phyloP scores from a whole-genome alignment of 1,140 invertebrate species.

The Cherax quadricarinatus region DNA sequence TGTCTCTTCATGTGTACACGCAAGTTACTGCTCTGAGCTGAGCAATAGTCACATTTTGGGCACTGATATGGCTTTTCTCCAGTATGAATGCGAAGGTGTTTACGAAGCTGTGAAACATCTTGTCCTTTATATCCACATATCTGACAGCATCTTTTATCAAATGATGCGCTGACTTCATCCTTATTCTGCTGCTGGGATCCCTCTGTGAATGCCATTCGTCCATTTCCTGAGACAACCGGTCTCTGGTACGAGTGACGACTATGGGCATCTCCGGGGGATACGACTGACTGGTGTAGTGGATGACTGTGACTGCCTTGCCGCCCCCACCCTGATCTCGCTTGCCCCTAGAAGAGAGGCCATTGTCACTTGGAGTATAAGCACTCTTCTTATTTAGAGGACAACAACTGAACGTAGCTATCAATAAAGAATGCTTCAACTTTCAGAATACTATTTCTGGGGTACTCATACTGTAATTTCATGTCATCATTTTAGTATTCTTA shows the following conservation, averaged over 20 bases:
- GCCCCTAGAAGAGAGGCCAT: constrained; percentile 58
- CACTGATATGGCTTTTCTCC: constrained; percentile 60
- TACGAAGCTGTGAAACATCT: constrained; percentile 53
- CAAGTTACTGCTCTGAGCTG: constrained; percentile 59
- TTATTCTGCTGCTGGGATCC: neutral
- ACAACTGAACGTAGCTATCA: neutral
- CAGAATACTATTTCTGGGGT: neutral
- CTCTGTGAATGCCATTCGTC: neutral
- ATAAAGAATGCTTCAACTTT: neutral
- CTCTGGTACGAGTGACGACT: constrained; percentile 6
- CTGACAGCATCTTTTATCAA: constrained; percentile 41
- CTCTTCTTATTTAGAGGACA: neutral
- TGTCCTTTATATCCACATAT: constrained; percentile 54
- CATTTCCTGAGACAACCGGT: neutral
- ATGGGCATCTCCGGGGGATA: neutral
- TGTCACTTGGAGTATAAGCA: constrained; percentile 25
- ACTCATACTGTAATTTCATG: neutral
- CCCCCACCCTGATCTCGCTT: constrained; percentile 26
- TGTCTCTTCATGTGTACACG: constrained; percentile 53
- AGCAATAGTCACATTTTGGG: constrained; percentile 47
- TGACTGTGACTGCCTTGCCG: constrained; percentile 9
- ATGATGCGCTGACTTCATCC: neutral
- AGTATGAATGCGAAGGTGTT: constrained; percentile 58
- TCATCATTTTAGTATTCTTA: neutral
- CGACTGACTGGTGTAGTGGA: constrained; percentile 24